These are phyloP conservation scores for Microcebus ravelobensis DNA, from an alignment of 2,113 vertebrate species.

Conservation along the genomic window DNA sequence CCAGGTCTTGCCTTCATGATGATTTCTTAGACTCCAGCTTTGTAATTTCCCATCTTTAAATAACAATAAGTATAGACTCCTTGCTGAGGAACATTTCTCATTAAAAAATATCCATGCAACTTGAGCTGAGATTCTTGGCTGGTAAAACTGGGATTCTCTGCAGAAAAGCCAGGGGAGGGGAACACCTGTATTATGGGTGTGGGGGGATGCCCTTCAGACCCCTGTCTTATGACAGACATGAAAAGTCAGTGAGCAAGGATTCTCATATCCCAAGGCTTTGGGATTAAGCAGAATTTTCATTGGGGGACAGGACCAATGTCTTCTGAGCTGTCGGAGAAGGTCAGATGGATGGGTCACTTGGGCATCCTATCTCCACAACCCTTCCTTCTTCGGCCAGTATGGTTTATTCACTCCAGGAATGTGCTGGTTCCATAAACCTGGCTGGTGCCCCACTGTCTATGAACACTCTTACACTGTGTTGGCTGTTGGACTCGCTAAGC, in stretches of 20 bases:
- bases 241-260: not conserved
- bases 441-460: not conserved
- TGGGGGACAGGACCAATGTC: not conserved
- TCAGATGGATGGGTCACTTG: not conserved
- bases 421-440: not conserved
- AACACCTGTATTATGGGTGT: not conserved
- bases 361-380: accelerated
- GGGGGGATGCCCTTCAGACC: not conserved
- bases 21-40: not conserved
- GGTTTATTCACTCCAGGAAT: not conserved
- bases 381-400: not conserved
- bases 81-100: not conserved
- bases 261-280: not conserved
- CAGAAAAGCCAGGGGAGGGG: not conserved
- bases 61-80: not conserved
- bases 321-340: not conserved
- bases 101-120: not conserved
- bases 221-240: not conserved
- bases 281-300: not conserved
- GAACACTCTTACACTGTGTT: not conserved
- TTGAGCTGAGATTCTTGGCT: not conserved
- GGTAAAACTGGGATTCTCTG: not conserved
- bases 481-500: not conserved
- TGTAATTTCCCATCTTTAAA: not conserved
- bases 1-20: not conserved